A percentile compares a stretch with the other conserved stretches of the same genome.
Evolutionary conservation across 2,113 vertebrate species (phyloP).

Genomic region (Microcebus griseorufus): DNA sequence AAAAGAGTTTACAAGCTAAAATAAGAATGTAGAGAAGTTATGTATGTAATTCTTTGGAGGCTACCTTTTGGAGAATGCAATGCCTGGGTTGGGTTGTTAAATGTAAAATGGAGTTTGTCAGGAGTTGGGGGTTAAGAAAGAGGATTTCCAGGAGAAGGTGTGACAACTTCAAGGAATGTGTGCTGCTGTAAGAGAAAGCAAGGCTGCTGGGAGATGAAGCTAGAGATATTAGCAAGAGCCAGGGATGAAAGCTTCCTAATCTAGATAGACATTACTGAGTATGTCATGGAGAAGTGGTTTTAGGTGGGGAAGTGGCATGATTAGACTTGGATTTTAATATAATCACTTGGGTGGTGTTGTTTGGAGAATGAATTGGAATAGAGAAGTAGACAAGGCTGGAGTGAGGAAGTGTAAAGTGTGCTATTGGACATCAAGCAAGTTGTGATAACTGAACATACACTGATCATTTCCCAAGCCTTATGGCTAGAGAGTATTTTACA

Average conservation of each 20-base stretch:
- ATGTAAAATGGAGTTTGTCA: not conserved
- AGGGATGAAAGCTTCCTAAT: not conserved
- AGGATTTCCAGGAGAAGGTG: not conserved
- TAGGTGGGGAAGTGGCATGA: not conserved
- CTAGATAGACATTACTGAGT: not conserved
- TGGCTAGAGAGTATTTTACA: not conserved
- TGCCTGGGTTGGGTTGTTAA: not conserved
- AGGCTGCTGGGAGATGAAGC: not conserved
- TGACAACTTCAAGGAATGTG: not conserved
- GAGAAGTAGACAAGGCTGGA: not conserved
- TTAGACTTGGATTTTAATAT: not conserved
- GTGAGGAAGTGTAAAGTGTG: not conserved
- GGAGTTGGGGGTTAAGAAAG: not conserved
- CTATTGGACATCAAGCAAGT: not conserved
- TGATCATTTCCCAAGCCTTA: not conserved
- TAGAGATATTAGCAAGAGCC: not conserved
- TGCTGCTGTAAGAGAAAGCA: not conserved
- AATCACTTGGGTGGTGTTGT: not conserved
- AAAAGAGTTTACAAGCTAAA: not conserved
- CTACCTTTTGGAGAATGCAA: not conserved
- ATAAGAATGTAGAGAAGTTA: not conserved
- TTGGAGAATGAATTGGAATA: not conserved
- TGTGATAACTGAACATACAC: not conserved
- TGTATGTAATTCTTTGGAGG: not conserved
- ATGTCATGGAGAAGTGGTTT: too few species aligned